Conservation (phyloP, 2,797 vertebrate species). For the Enteromius fasciolatus region DNA sequence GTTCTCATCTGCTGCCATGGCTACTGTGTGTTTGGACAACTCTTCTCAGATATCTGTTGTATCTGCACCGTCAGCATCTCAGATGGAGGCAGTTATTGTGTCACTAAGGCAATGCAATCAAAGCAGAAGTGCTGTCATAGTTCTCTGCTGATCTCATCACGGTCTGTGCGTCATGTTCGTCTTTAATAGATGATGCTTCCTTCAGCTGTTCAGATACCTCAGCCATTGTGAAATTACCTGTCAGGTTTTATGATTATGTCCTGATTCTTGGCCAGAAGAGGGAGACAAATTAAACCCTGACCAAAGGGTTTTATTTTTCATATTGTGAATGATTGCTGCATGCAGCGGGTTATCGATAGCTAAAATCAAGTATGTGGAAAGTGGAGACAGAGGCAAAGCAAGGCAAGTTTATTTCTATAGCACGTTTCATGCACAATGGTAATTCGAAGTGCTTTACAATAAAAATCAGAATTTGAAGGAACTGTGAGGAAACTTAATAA, state of each 20-base stretch:
- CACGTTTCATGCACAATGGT: too few species aligned
- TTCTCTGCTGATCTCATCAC: constrained; percentile 1
- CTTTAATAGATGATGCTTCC: neutral
- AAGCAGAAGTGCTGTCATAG: constrained; percentile 12
- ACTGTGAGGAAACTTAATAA: neutral
- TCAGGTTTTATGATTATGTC: neutral
- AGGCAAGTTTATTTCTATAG: too few species aligned
- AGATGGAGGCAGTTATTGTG: neutral
- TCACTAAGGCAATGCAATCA: neutral
- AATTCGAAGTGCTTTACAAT: too few species aligned
- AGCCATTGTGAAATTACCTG: neutral
- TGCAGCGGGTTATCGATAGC: neutral
- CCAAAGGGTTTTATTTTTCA: neutral
- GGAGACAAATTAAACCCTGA: constrained; percentile 11
- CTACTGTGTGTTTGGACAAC: constrained; percentile 67
- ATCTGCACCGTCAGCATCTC: constrained; percentile 25
- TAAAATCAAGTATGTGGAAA: neutral
- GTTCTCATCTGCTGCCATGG: constrained; percentile 47
- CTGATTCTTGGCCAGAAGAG: constrained; percentile 27
- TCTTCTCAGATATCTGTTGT: constrained; percentile 58
- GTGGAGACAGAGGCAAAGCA: too few species aligned
- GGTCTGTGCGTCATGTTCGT: neutral
- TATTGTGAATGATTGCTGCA: neutral
- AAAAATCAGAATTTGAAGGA: neutral
- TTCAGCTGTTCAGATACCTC: neutral